Percentiles rank a stretch among this genome's conserved stretches.
Evolutionary conservation across 2,113 vertebrate genomes (phyloP).

Genomic region (Grus americana): DNA sequence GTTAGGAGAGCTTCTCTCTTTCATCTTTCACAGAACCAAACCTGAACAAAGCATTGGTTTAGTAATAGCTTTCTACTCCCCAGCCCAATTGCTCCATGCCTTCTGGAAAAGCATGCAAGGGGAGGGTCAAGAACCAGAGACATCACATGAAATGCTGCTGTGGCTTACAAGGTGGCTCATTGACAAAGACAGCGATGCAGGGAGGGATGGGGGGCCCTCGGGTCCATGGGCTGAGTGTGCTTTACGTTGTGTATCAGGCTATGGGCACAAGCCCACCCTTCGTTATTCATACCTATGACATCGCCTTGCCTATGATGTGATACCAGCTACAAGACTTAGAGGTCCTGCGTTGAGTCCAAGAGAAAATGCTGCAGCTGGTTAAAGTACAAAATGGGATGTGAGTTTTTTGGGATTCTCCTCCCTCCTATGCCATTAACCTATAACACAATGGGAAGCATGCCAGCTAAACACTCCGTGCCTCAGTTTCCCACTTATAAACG

Average conservation of each 20-base stretch:
- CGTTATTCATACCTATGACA: not conserved
- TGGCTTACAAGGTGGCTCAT: not conserved
- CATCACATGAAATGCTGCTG: not conserved
- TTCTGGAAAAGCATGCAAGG: not conserved
- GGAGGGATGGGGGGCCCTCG: not conserved
- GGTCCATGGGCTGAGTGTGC: not conserved
- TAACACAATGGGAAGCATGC: accelerated
- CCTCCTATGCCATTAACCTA: not conserved
- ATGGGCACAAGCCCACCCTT: not conserved
- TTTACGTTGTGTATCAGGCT: not conserved
- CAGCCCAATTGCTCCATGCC: not conserved
- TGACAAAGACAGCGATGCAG: not conserved
- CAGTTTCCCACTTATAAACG: not conserved
- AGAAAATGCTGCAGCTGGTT: not conserved
- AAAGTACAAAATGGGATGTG: not conserved
- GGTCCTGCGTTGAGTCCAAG: not conserved
- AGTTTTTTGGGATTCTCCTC: not conserved
- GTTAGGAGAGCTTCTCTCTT: not conserved
- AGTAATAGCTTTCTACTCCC: not conserved
- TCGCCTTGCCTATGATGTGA: not conserved
- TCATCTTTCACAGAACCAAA: not conserved
- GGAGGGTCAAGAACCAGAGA: not conserved
- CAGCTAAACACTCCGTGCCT: not conserved
- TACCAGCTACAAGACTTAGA: not conserved
- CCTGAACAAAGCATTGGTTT: not conserved